Conservation (phyloP, 2,797 vertebrate genomes). For the Melanotaenia nigrans region DNA sequence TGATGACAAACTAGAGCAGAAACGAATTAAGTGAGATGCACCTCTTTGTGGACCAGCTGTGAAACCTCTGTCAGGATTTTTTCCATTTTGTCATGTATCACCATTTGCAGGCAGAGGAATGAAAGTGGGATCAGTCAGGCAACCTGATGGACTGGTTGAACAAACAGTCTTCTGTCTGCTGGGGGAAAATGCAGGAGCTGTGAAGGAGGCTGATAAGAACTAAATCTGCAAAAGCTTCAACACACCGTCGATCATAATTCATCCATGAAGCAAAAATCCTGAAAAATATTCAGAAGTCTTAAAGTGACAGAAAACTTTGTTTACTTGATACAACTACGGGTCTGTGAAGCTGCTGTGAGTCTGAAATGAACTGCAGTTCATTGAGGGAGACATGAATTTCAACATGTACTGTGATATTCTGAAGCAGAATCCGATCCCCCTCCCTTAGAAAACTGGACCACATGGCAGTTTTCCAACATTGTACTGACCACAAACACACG, state of each 20-base stretch:
- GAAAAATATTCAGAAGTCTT: conserved; percentile 5
- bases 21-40: neutral
- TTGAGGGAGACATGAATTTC: too few species aligned
- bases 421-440: too few species aligned
- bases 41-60: conserved; percentile 7
- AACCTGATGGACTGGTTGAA: conserved; percentile 8
- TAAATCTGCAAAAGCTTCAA: conserved; percentile 11
- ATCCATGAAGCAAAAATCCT: conserved; percentile 5
- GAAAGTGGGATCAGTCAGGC: conserved; percentile 9
- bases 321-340: too few species aligned
- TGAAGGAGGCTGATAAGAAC: conserved; percentile 14
- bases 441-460: too few species aligned
- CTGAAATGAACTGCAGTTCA: neutral
- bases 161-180: conserved; percentile 18
- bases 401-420: too few species aligned
- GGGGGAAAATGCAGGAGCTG: conserved; percentile 8
- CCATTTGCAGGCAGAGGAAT: conserved; percentile 8
- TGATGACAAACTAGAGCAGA: neutral
- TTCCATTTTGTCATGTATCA: conserved; percentile 8
- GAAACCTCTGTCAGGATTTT: conserved; percentile 3
- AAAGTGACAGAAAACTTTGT: too few species aligned
- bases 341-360: neutral
- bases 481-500: too few species aligned
- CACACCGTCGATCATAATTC: conserved; percentile 7
- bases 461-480: too few species aligned